phyloP scores from a whole-genome alignment of 2,113 vertebrate species.

The Bos indicus region DNA sequence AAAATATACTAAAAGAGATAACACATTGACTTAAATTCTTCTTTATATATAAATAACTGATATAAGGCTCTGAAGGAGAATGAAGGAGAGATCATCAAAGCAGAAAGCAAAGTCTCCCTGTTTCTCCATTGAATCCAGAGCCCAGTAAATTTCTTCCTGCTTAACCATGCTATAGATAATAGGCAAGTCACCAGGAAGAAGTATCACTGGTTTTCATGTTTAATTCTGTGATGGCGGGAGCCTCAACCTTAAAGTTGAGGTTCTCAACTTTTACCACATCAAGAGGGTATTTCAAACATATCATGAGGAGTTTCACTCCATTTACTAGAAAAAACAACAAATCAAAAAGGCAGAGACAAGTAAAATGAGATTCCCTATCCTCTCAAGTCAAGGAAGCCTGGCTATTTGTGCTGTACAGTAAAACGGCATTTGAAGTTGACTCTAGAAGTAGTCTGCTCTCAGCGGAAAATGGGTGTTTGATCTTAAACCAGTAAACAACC shows the following conservation, averaged over 20 bases:
- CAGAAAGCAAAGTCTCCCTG: neutral
- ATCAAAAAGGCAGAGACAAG: neutral
- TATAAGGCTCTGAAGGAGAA: neutral
- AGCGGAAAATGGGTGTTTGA: neutral
- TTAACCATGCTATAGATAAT: neutral
- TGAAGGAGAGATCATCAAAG: neutral
- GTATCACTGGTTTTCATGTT: neutral
- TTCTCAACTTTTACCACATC: slow-evolving; percentile 14
- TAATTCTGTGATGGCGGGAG: neutral
- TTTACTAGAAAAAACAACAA: neutral
- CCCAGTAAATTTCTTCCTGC: neutral
- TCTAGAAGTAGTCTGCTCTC: neutral
- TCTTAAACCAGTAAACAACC: neutral
- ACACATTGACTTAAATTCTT: neutral
- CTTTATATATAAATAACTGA: neutral
- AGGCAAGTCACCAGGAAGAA: neutral
- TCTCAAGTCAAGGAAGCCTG: neutral
- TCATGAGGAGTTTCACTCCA: neutral
- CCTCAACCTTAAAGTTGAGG: neutral
- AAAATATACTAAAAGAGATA: neutral
- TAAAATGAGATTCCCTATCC: neutral
- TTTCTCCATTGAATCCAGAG: neutral
- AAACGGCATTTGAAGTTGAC: neutral
- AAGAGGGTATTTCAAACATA: neutral
- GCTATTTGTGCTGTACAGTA: neutral